phyloP scores from a whole-genome alignment of 1,140 invertebrate genomes.

The Psilanteris sp. region DNA sequence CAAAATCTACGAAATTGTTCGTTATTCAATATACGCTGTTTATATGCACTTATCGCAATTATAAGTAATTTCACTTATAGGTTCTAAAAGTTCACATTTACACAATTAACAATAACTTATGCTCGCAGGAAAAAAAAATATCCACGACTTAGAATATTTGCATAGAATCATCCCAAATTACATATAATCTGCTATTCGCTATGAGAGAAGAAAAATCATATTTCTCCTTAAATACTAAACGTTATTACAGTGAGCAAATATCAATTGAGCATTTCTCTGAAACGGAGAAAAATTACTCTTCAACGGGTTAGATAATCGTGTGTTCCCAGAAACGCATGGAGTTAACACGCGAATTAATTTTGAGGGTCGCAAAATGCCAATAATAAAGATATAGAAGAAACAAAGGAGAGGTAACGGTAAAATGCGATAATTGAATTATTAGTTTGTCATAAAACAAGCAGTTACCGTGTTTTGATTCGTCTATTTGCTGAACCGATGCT shows the following conservation, averaged over 20 bases:
- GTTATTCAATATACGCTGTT: slow-evolving; percentile 8
- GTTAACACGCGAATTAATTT: slow-evolving; percentile 1
- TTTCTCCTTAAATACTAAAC: neutral
- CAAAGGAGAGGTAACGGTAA: too few species aligned
- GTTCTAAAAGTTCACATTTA: slow-evolving; percentile 4
- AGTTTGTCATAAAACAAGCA: too few species aligned
- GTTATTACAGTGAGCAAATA: slow-evolving; percentile 3
- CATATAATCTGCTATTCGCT: slow-evolving; percentile 7
- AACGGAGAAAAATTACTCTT: neutral
- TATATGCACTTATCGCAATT: slow-evolving; percentile 15
- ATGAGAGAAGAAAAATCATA: slow-evolving; percentile 2
- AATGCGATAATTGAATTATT: too few species aligned
- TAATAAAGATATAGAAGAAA: neutral
- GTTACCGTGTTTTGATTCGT: too few species aligned
- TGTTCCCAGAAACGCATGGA: neutral
- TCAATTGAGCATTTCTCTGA: slow-evolving; percentile 1
- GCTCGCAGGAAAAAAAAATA: slow-evolving; percentile 3
- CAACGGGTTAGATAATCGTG: neutral
- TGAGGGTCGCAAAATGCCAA: too few species aligned
- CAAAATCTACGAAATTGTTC: slow-evolving; percentile 12
- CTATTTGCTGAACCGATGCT: too few species aligned
- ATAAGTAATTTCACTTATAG: slow-evolving; percentile 19
- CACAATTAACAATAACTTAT: slow-evolving; percentile 15
- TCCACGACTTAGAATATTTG: slow-evolving; percentile 21
- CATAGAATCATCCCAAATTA: slow-evolving; percentile 24